A percentile compares a stretch with the other conserved stretches of the same genome.
Conservation (phyloP, 2,113 vertebrate species). For the Arvicanthis niloticus region DNA sequence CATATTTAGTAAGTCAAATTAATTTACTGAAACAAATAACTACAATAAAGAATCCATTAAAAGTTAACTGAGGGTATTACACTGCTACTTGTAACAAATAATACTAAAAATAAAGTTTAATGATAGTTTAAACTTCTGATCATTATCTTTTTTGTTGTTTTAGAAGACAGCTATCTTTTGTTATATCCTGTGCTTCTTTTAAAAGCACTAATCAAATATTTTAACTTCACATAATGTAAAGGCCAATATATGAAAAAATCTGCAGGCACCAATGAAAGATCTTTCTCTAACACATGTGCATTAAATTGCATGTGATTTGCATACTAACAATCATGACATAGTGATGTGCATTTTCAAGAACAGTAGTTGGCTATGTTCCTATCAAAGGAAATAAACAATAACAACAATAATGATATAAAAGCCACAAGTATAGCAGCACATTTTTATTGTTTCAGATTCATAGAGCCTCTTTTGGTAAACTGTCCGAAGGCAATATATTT, state of each 20-base stretch:
- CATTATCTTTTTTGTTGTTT: background rate
- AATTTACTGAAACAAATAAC: constrained; percentile 33
- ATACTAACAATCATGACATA: background rate
- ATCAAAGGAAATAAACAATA: background rate
- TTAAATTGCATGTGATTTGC: background rate
- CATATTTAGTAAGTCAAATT: background rate
- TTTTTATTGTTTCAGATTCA: background rate
- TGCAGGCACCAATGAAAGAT: constrained; percentile 13
- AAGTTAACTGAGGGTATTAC: background rate
- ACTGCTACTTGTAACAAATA: background rate
- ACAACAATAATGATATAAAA: background rate
- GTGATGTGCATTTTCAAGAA: background rate
- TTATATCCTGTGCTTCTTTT: constrained; percentile 22
- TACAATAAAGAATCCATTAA: constrained; percentile 9
- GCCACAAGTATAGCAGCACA: background rate
- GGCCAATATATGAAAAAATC: background rate
- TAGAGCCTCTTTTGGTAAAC: background rate
- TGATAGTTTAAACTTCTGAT: constrained; percentile 8
- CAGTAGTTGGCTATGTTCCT: background rate
- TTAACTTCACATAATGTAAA: constrained; percentile 46
- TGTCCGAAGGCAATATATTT: background rate
- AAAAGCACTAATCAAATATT: constrained; percentile 41
- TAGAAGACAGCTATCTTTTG: constrained; percentile 37
- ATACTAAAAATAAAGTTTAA: background rate
- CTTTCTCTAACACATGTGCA: background rate